Evolutionary conservation across 2,888 invertebrate genomes (phyloP).

Genomic region (Disparrhopalites patrizii): DNA sequence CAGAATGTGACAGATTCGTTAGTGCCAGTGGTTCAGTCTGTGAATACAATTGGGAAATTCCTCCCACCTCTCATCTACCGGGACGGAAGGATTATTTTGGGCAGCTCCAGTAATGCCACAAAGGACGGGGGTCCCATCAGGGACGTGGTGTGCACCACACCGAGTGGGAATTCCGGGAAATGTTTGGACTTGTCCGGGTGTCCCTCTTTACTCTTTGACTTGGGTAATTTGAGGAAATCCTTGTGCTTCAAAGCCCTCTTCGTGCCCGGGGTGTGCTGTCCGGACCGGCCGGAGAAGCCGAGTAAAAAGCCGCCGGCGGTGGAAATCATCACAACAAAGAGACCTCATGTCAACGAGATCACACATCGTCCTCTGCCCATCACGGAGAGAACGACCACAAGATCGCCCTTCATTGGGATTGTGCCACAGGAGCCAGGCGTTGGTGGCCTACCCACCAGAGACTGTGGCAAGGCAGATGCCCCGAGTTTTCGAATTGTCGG

Average conservation of each 20-base stretch:
- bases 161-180: conserved; percentile 71
- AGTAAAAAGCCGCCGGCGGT: conserved; percentile 24
- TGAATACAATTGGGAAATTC: conserved; percentile 48
- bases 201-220: conserved; percentile 74
- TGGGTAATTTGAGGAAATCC: conserved; percentile 76
- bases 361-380: conserved; percentile 31
- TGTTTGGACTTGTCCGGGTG: conserved; percentile 87
- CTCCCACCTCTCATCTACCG: conserved; percentile 49
- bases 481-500: conserved; percentile 77
- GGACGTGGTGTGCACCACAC: conserved; percentile 51
- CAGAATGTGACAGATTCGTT: conserved; percentile 75
- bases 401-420: conserved; percentile 28
- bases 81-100: conserved; percentile 48
- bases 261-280: conserved; percentile 89
- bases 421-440: too few relatives aligned
- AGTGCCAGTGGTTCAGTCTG: conserved; percentile 62
- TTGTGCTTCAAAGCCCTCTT: conserved; percentile 87
- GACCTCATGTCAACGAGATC: conserved; percentile 28
- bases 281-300: conserved; percentile 51
- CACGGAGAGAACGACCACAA: conserved; percentile 37
- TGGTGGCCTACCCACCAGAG: conserved; percentile 2
- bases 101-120: conserved; percentile 42
- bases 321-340: conserved; percentile 30
- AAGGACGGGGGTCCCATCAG: conserved; percentile 46
- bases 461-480: conserved; percentile 63